These are phyloP conservation scores for Diorhabda sublineata DNA, from an alignment of 1,140 invertebrate species.

Conservation along the genomic window DNA sequence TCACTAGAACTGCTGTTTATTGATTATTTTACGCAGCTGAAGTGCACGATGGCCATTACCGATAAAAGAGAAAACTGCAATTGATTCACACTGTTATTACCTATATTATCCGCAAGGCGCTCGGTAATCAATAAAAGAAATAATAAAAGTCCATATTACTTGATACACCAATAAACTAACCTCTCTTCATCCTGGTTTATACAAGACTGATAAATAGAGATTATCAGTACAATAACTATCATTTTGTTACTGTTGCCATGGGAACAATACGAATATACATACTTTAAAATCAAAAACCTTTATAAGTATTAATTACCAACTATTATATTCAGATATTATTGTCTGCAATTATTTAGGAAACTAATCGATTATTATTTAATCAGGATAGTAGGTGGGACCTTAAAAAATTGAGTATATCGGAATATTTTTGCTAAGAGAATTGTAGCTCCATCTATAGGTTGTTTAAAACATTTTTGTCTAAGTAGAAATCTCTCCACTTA, in stretches of 20 bases:
- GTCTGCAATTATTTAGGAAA: background rate
- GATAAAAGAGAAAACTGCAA: slow-evolving; percentile 34
- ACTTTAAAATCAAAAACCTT: background rate
- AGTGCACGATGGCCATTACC: slow-evolving; percentile 21
- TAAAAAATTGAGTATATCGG: background rate
- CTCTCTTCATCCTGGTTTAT: background rate
- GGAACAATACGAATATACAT: slow-evolving; percentile 1
- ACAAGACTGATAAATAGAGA: background rate
- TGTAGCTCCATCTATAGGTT: too few species aligned
- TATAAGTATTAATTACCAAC: too few species aligned
- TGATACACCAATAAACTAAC: background rate
- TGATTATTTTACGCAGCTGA: slow-evolving; percentile 37
- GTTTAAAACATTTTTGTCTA: too few species aligned
- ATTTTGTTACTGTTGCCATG: slow-evolving; percentile 11
- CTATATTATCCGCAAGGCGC: slow-evolving; percentile 14
- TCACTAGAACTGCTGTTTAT: slow-evolving; percentile 32
- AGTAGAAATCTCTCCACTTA: too few species aligned
- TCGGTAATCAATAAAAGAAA: slow-evolving; percentile 16
- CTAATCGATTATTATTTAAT: background rate
- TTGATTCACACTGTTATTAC: slow-evolving; percentile 12
- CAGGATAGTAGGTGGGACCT: background rate
- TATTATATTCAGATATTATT: too few species aligned
- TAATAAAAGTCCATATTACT: background rate
- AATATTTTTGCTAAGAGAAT: too few species aligned
- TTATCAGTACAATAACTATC: background rate